Conservation (phyloP, 2,113 vertebrate species). For the Hyaena hyaena region DNA sequence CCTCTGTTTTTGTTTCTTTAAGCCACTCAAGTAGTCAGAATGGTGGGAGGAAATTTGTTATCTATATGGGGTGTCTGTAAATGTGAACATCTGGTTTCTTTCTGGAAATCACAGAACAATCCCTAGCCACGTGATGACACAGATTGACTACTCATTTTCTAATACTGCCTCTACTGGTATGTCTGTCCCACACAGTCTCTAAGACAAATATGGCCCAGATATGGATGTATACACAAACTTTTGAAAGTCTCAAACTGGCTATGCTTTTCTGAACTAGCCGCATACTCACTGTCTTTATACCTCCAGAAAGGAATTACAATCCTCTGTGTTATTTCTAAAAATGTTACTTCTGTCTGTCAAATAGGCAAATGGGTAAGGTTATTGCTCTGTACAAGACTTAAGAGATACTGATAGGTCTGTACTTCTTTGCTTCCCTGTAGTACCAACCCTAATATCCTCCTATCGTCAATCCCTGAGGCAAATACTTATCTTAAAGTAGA, state of each 20-base stretch:
- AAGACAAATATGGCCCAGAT: neutral
- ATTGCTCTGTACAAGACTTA: neutral
- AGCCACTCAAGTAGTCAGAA: neutral
- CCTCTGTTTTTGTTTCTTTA: neutral
- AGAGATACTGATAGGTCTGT: neutral
- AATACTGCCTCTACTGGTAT: neutral
- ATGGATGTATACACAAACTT: neutral
- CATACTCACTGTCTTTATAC: neutral
- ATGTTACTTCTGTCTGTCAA: neutral
- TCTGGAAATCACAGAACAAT: constrained; percentile 3
- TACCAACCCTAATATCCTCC: neutral
- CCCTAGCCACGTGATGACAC: neutral
- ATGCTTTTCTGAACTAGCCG: neutral
- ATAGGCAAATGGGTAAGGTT: neutral
- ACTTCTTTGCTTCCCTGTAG: neutral
- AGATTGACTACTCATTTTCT: neutral
- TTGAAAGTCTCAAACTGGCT: neutral
- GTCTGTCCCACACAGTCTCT: neutral
- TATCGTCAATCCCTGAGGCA: neutral
- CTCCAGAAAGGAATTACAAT: neutral
- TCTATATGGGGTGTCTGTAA: neutral
- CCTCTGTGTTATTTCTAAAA: neutral
- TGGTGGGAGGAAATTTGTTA: neutral
- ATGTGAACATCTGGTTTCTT: neutral
- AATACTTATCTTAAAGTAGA: neutral